phyloP scores from a whole-genome alignment of 2,113 vertebrate species.

The Struthio camelus region DNA sequence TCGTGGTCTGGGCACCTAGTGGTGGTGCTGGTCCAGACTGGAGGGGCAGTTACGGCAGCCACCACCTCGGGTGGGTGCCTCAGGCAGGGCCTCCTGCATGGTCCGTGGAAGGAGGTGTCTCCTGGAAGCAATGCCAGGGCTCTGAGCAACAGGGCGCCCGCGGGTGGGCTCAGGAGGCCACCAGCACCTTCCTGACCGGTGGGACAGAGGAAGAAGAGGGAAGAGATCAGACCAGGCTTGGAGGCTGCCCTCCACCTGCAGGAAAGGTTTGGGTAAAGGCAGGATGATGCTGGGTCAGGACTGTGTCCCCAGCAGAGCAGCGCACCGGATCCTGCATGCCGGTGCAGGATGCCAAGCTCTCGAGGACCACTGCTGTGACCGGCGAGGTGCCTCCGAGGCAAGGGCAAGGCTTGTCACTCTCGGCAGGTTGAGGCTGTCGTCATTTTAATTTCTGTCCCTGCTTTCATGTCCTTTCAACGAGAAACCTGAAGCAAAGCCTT shows the following conservation, averaged over 20 bases:
- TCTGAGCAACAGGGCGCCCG: too few relatives aligned
- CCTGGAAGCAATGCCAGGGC: not conserved
- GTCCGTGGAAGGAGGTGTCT: not conserved
- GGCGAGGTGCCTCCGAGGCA: not conserved
- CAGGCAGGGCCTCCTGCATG: not conserved
- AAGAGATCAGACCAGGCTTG: not conserved
- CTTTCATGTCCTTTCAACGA: not conserved
- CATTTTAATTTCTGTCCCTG: not conserved
- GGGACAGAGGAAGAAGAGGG: too few relatives aligned
- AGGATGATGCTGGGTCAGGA: not conserved
- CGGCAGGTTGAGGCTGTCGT: not conserved
- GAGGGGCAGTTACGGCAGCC: too few relatives aligned
- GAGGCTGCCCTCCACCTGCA: not conserved
- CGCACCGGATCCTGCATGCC: not conserved
- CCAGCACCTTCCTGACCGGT: too few relatives aligned
- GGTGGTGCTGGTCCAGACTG: too few relatives aligned
- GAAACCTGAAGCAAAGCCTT: not conserved
- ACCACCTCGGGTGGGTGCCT: not conserved
- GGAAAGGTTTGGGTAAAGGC: not conserved
- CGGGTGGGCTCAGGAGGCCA: too few relatives aligned
- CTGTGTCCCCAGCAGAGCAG: fast-evolving
- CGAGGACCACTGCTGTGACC: not conserved
- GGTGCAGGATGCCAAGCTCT: not conserved
- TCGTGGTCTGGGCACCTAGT: too few relatives aligned
- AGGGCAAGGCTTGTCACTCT: not conserved